Base-by-base conservation (phyloP, 2,113 vertebrate genomes). In the Hyperoodon ampullatus region DNA sequence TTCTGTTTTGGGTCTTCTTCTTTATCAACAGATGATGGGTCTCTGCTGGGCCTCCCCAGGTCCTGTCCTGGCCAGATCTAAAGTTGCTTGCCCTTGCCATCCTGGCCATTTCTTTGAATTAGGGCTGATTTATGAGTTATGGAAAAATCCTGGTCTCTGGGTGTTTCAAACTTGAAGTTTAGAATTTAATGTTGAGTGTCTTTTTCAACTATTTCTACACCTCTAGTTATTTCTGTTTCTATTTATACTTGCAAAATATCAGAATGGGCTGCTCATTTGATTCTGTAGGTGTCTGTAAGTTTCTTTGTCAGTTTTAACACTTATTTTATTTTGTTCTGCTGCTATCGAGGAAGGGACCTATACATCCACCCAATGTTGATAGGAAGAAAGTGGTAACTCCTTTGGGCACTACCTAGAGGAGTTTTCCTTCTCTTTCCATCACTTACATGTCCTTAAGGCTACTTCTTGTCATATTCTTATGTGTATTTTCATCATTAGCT, bases 131-230 rank as follows among this genome's bases (percentile, higher is more conserved):
- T 93, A 47, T 44, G 13, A 77, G 39, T 63, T 39, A 88, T 21
- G 89, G 24, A 47, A 14, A 83, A 55, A 61, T 55, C 42, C 12
- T 18, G n/a, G 70, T 68, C 65, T 94, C n/a, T 23, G 11, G 42
- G n/a, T 85, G 24, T 94, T 88, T 94, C 60, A 60, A 65, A 88
- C 30, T 60, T 88, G 21, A 84, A 88, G 42, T 74, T 85, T 75
- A 60, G 66, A 81, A 90, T 86, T 68, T 80, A 82, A 47, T 33
- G 72, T 42, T 10, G 23, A 88, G 14, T 63, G 21, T 63, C 58
- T 89, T 89, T 50, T 50, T 47, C 60, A 81, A 92, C 44, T 80
- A 85, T 89, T 53, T 92, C 71, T 81, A 61, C 2, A 85, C 6
- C 47, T 50, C 42, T 85, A 23, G 19, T 19, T 55, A 85, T 84